Base-by-base conservation (phyloP, 2,888 invertebrate genomes). In the Drosophila rellima region DNA sequence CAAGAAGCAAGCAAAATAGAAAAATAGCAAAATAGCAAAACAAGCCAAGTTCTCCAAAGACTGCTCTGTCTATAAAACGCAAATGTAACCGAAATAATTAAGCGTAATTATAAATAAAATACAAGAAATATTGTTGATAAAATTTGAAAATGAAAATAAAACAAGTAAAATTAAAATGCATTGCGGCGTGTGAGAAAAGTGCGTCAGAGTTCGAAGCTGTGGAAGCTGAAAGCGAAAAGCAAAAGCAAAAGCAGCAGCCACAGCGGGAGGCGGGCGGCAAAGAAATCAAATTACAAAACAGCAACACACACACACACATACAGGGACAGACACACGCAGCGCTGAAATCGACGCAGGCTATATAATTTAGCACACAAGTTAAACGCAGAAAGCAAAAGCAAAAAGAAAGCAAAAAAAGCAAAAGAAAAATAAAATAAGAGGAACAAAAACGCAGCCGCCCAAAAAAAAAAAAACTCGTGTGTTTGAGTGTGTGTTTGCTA, bases 361-460 rank as follows among this genome's bases (percentile, higher is more conserved):
- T 83, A 83, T 83, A 83, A 88, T 83, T 83, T 88, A 85, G 88
- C 88, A 83, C 88, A 88, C 85, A 87, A 87, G 88, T 82, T 82
- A 84, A 87, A 67, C 67, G 75, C 68, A 79, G 57, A 50, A 54
- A 44, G 54, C 42, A 56, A 47, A 47, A 50, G 55, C 66, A 60
- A 54, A 47, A 45, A 57, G 74, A 80, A 71, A 63, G 59, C 42
- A 71, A 50, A 62, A 69, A 65, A 45, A 67, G 62, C 62, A 51
- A 50, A 71, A 40, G 51, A 52, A 70, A 54, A 68, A 67, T 60
- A 60, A 59, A 48, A 39, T 57, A 48, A 67, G 68, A 51, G 33
- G 20, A 44, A 31, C 31, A 61, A 54, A 51, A 60, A 59, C 40
- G 56, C 56, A 45, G 45, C 56, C 82, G 75, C 63, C 74, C 74